A percentile compares a stretch with the other conserved stretches of the same genome.
These are phyloP conservation scores for Pristionchus exspectatus DNA, from an alignment of 2,888 invertebrate genomes.

Conservation along the genomic window DNA sequence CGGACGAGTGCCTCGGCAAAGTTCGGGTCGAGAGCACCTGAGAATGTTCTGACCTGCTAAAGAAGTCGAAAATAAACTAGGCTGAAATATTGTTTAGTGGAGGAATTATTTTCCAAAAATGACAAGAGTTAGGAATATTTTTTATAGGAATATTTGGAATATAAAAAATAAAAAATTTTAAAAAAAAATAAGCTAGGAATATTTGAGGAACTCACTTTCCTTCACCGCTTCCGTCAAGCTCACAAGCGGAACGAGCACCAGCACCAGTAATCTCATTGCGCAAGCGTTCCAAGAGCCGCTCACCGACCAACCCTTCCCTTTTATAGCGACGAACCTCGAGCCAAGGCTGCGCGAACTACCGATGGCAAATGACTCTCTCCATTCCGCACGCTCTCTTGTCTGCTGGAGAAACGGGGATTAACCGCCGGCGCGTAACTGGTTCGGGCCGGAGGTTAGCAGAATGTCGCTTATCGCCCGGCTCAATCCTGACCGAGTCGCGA, in stretches of 20 bases:
- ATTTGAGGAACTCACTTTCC: neutral
- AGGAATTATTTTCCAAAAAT: too few relatives aligned
- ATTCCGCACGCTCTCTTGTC: neutral
- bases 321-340: slow-evolving; percentile 15
- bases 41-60: too few relatives aligned
- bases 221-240: neutral
- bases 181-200: too few relatives aligned
- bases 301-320: neutral
- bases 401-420: neutral
- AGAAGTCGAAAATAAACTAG: too few relatives aligned
- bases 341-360: neutral
- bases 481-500: slow-evolving; percentile 9
- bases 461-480: slow-evolving; percentile 17
- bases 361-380: neutral
- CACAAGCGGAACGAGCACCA: neutral
- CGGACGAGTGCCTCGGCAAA: slow-evolving; percentile 48
- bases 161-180: too few relatives aligned
- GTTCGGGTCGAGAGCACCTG: neutral
- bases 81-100: too few relatives aligned
- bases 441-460: slow-evolving; percentile 30
- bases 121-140: too few relatives aligned
- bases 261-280: neutral
- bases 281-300: neutral
- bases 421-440: neutral
- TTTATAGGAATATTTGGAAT: too few relatives aligned